Evolutionary conservation across 2,888 invertebrate species (phyloP).

Genomic region (Gastrophysa polygoni): DNA sequence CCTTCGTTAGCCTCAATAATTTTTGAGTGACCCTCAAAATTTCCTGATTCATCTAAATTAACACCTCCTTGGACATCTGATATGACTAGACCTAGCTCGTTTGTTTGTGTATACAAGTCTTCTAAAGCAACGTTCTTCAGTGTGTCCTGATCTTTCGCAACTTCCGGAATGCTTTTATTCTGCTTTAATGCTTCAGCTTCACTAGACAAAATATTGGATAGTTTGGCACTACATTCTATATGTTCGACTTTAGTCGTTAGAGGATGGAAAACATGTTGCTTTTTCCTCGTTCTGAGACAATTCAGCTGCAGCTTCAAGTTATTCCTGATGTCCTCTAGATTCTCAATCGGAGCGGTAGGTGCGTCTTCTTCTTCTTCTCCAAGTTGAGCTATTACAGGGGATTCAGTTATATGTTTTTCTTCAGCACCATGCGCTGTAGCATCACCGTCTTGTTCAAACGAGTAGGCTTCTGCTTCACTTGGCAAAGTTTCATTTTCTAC

Average conservation of each 20-base stretch:
- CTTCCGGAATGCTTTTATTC: conserved; percentile 4
- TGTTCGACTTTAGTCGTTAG: conserved; percentile 22
- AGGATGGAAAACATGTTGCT: conserved; percentile 30
- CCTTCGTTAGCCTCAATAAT: background rate
- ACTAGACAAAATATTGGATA: conserved; percentile 10
- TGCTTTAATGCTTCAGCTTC: background rate
- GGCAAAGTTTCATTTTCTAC: too few species aligned
- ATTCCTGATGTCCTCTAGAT: conserved; percentile 42
- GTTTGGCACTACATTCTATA: conserved; percentile 21
- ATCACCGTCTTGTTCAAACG: too few species aligned
- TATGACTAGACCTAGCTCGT: conserved; percentile 37
- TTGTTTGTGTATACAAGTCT: conserved; percentile 30
- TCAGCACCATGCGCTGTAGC: too few species aligned
- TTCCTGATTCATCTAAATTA: conserved; percentile 25
- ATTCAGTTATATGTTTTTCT: background rate
- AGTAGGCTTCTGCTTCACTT: too few species aligned
- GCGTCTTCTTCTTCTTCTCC: background rate
- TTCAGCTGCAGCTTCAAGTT: conserved; percentile 44
- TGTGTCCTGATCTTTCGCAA: background rate
- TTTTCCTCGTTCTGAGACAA: conserved; percentile 44
- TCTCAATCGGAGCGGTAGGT: background rate
- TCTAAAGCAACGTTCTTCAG: background rate
- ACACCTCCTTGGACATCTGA: conserved; percentile 37
- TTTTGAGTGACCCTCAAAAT: conserved; percentile 1
- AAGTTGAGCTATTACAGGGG: background rate